Conservation (phyloP, 1,140 invertebrate genomes). For the Cydia splendana region DNA sequence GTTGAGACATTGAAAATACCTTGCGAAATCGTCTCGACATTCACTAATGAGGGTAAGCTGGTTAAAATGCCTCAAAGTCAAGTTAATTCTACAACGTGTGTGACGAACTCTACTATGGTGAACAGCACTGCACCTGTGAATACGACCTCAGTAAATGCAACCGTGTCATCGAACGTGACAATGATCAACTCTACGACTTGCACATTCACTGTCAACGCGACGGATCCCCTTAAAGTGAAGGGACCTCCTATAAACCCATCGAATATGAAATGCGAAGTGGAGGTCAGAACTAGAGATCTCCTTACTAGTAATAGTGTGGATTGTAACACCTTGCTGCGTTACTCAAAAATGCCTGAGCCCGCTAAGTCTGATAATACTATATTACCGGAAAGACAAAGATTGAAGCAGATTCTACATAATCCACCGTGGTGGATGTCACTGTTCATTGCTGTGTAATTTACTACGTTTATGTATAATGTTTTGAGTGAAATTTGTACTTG, state of each 20-base stretch:
- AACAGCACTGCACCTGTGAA: constrained; percentile 37
- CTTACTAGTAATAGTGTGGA: constrained; percentile 55
- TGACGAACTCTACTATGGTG: constrained; percentile 37
- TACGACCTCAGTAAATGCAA: constrained; percentile 29
- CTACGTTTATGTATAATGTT: constrained; percentile 31
- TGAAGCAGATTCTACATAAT: constrained; percentile 63
- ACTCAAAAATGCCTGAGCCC: constrained; percentile 65
- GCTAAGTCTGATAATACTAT: constrained; percentile 51
- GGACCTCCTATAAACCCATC: constrained; percentile 51
- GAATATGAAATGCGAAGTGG: constrained; percentile 61
- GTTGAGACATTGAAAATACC: constrained; percentile 62
- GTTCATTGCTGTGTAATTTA: constrained; percentile 58
- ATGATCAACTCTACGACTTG: constrained; percentile 42
- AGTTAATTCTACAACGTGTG: constrained; percentile 52
- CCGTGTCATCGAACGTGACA: constrained; percentile 35
- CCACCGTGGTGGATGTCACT: constrained; percentile 72
- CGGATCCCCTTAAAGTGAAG: constrained; percentile 59
- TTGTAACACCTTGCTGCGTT: constrained; percentile 58
- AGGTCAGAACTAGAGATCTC: constrained; percentile 56
- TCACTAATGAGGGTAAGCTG: constrained; percentile 58
- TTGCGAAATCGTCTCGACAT: constrained; percentile 73
- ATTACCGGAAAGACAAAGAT: constrained; percentile 54
- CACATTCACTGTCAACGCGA: constrained; percentile 34
- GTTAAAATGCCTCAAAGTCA: constrained; percentile 33
- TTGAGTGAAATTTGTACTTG: background rate